These are phyloP conservation scores for Gobionotothen gibberifrons DNA, from an alignment of 2,797 vertebrate genomes.

Conservation along the genomic window DNA sequence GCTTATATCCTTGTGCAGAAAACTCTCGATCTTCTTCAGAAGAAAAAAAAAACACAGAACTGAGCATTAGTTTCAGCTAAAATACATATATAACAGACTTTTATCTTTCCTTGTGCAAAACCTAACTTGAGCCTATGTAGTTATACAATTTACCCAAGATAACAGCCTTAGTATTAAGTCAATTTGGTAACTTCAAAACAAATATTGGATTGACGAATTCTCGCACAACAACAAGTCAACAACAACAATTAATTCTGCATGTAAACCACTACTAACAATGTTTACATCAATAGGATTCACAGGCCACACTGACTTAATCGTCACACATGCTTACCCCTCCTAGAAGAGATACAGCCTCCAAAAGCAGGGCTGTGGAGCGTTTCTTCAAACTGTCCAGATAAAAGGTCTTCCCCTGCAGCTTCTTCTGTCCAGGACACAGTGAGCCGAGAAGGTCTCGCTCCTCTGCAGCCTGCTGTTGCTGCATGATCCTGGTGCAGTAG, in stretches of 20 bases:
- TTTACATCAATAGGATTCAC: not conserved
- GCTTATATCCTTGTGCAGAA: constrained; percentile 92
- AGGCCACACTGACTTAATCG: not conserved
- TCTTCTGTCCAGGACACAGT: constrained; percentile 69
- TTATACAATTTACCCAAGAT: no score
- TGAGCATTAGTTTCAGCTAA: not conserved
- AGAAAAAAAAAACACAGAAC: constrained; percentile 11
- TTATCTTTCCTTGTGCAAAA: constrained; percentile 4
- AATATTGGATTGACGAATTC: no score
- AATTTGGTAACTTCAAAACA: no score
- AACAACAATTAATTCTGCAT: not conserved
- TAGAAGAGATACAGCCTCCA: constrained; percentile 80
- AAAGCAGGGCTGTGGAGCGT: constrained; percentile 79
- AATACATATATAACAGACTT: not conserved
- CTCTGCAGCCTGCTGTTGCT: constrained; percentile 48
- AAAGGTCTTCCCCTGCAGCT: constrained; percentile 88
- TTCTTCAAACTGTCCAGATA: constrained; percentile 88
- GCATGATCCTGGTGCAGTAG: constrained; percentile 58
- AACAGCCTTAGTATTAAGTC: no score
- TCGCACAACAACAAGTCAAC: not conserved
- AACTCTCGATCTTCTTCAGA: constrained; percentile 86
- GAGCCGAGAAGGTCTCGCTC: constrained; percentile 60
- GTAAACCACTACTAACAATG: not conserved
- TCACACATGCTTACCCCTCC: constrained; percentile 85
- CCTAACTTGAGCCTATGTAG: not conserved